Base-by-base conservation (phyloP, 1,140 invertebrate species). In the Conopomorpha cramerella region DNA sequence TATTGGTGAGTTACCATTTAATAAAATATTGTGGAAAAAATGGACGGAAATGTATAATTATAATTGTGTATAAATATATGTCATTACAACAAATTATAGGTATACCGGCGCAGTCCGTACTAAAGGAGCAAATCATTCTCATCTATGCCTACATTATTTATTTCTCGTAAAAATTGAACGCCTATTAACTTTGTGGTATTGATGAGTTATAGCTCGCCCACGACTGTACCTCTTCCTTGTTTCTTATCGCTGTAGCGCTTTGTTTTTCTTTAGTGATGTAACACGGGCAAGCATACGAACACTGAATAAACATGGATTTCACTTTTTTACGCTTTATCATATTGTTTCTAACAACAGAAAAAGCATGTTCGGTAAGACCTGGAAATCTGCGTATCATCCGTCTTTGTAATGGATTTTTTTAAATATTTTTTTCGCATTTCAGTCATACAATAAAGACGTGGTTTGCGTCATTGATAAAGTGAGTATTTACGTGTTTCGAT, bases 401-500 rank as follows among this genome's bases (percentile, higher is more conserved):
- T 45, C 19, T 33, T 33, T 2, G 8, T 16, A 18, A 2, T 10
- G 8, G 2, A 11, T 32, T n/a, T 19, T 17, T 18, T n/a, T 31
- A 33, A 33, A 7, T 4, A 19, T 15, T 19, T 28, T 13, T 39
- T 28, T 8, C 14, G 37, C 45, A 34, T 65, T 60, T 30, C 58
- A 70, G 65, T 26, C 29, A 16, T 63, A 56, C 33, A 64, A 53
- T 18, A 64, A 54, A 36, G 51, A 63, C 34, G 52, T 70, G 19
- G 32, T 51, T 29, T 70, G 65, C 34, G 30, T 62, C 10, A 44
- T 64, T 16, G 58, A 63, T 34, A 36, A 51, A 59, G 64, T 68
- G 59, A 36, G 1, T 17, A 31, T 29, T 38, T 12, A 28, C 6
- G 16, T 23, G 4, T 23, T 23, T n/a, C n/a, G n/a, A n/a, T n/a